A percentile compares a stretch with the other conserved stretches of the same genome.
Evolutionary conservation across 1,140 invertebrate genomes (phyloP).

Genomic region (Sitodiplosis mosellana): DNA sequence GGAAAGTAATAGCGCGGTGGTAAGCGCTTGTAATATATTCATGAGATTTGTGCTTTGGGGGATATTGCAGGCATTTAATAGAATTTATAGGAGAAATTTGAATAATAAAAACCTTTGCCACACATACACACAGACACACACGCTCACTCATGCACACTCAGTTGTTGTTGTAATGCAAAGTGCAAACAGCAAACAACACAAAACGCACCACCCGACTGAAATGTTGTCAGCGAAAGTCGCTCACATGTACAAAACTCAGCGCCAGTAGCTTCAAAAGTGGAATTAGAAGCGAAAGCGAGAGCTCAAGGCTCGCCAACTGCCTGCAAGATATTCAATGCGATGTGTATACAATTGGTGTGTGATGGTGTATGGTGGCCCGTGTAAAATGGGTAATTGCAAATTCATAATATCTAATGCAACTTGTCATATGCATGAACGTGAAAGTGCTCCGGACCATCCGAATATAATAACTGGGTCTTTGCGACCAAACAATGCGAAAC

Average conservation of each 20-base stretch:
- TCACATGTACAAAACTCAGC: no score
- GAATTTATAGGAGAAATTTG: conserved; percentile 1
- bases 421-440: background rate
- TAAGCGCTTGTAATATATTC: no score
- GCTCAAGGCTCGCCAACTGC: no score
- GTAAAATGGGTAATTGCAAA: conserved; percentile 17
- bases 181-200: background rate
- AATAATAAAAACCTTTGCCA: background rate
- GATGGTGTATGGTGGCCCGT: conserved; percentile 4
- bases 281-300: no score
- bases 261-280: no score
- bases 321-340: no score
- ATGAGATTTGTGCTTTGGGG: background rate
- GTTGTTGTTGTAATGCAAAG: background rate
- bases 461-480: background rate
- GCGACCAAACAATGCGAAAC: no score
- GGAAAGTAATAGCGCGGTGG: no score
- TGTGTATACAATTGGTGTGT: no score
- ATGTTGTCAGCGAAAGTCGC: background rate
- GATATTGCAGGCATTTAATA: background rate
- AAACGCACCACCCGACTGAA: conserved; percentile 8
- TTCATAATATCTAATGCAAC: conserved; percentile 12
- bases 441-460: background rate
- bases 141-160: background rate
- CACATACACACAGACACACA: background rate